Evolutionary conservation across 1,140 invertebrate species (phyloP), one percentile per base, ranked within the genome.

Genomic region (Drosophila pachea): DNA sequence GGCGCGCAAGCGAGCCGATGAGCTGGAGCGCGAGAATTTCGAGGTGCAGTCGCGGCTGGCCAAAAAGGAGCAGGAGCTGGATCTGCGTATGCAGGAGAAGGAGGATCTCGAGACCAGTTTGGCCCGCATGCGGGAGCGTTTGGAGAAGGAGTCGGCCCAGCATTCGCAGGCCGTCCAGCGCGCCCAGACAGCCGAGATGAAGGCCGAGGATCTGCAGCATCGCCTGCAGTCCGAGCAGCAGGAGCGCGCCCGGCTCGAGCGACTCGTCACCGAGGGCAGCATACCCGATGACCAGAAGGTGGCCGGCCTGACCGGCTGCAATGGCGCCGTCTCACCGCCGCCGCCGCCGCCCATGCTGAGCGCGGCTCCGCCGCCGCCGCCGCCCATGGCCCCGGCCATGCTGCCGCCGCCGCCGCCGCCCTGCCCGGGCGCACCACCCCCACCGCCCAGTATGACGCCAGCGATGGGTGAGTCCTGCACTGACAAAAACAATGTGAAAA

Each of bases 211-310:
- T 88, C 90, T 97, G 16, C 93, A 94, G 67, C 91, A 92, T 76
- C 91, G 96, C 91, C 88, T 97, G n/a, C 93, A 93, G 43, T 94
- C 93, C 79, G 96, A 97, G 88, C 92, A 96, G 74, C 93, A 93
- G 14, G 96, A 97, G 88, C 91, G 95, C 63, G 92, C 93, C 55
- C 93, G 96, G 45, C 91, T 97, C 55, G 96, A 97, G 89, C 93
- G 95, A 74, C 91, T 97, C 53, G 94, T 97, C 12, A 95, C 93
- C 54, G 95, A 95, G 77, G 96, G 95, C 43, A 97, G 95, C 90
- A 93, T 98, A 79, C 96, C 96, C 38, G 96, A 98, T 90, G 97
- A 98, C 90, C 95, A 96, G 1, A 98, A 98, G 91, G 95, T 95
- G 16, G 88, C 89, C 42, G 89, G 89, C 0, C 42, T 90, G 7